These are phyloP conservation scores for Tetropium fuscum DNA, from an alignment of 2,888 invertebrate genomes.

Conservation along the genomic window DNA sequence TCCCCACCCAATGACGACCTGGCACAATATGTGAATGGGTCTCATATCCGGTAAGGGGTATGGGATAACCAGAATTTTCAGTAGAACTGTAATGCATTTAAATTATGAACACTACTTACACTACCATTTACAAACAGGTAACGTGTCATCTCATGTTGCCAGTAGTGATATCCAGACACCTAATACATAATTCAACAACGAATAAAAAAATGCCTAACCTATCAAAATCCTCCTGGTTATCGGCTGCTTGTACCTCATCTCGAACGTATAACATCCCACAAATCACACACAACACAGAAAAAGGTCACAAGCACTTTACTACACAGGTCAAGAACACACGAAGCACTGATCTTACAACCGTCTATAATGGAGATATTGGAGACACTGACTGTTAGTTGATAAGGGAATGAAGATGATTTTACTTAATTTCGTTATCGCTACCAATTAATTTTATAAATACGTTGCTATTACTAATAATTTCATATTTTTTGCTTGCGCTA, in stretches of 20 bases:
- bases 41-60: too few species aligned
- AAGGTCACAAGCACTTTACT: conserved; percentile 43
- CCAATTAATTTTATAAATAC: conserved; percentile 43
- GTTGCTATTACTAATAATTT: too few species aligned
- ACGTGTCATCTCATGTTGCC: too few species aligned
- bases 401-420: conserved; percentile 50
- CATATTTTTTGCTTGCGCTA: too few species aligned
- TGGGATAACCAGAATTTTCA: too few species aligned
- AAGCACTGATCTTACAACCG: conserved; percentile 38
- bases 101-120: too few species aligned
- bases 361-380: conserved; percentile 41
- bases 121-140: too few species aligned
- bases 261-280: conserved; percentile 21
- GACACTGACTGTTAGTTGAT: conserved; percentile 45
- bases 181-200: conserved; percentile 2
- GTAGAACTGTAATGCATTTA: too few species aligned
- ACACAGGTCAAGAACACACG: conserved; percentile 47
- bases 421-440: conserved; percentile 49
- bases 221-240: conserved; percentile 52
- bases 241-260: conserved; percentile 56
- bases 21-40: too few species aligned
- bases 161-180: background rate
- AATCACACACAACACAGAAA: conserved; percentile 34
- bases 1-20: too few species aligned
- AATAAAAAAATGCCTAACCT: conserved; percentile 32